Evolutionary conservation across 2,797 vertebrate genomes (phyloP), one percentile per base, ranked within the genome.

Genomic region (Decapterus maruadsi): DNA sequence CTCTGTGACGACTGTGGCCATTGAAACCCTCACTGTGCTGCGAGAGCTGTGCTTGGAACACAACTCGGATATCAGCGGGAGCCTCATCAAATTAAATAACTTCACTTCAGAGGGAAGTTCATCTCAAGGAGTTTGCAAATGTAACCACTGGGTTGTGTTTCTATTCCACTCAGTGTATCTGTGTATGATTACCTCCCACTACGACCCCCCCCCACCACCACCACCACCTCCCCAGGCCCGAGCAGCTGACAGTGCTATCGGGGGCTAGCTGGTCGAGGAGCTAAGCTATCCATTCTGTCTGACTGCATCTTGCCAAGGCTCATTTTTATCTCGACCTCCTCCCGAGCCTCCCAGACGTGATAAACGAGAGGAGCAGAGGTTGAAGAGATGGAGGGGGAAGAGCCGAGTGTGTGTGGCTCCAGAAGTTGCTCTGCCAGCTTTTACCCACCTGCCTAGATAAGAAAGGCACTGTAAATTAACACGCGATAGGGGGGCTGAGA

Each of bases 401-500:
- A 75, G 69, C 54, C 0, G 26, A 22, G 68, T 68, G 81, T 82
- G 80, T 88, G 91, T 87, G 86, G 85, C 79, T 88, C 61, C 64
- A 84, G 70, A 89, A 87, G 50, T 84, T 78, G 70, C 80, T 83
- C 83, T 85, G 78, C 72, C 79, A 83, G 90, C 89, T 89, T 90
- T 93, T 93, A 92, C 93, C 89, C 93, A 89, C 85, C 89, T 89
- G 88, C 87, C 76, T 87, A 86, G 93, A 95, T 93, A 95, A 93
- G 92, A 93, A 88, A 84, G 79, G 85, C 87, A 82, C 91, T 91
- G 93, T 94, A 94, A 95, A 95, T 94, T 88, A 95, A 93, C 91
- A 92, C 85, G 36, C 87, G 74, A 87, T 90, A 86, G 88, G 90
- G 85, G 90, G 80, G 80, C 85, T 53, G 67, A 75, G 77, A 73